Evolutionary conservation across 92 coral and sea anemone species (phyloP).

Genomic region (Epizoanthus rinbou): DNA sequence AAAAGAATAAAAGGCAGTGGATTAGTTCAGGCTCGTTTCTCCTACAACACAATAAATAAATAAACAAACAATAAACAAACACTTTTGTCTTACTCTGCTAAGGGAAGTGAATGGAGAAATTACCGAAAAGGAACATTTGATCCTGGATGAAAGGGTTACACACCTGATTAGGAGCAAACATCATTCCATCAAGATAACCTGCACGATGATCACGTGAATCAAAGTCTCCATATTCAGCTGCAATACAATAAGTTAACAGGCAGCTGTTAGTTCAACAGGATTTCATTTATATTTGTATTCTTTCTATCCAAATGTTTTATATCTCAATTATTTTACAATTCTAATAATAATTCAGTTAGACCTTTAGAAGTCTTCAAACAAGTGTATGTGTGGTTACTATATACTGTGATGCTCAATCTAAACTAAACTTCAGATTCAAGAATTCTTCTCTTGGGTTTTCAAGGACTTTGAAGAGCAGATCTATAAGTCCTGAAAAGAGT

Average conservation of each 20-base stretch:
- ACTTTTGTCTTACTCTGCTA: no score
- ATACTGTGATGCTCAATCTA: not conserved
- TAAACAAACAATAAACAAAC: no score
- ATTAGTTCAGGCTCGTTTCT: no score
- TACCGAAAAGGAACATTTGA: no score
- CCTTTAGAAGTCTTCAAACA: not conserved
- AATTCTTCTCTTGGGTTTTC: no score
- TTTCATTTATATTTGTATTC: not conserved
- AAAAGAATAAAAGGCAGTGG: not conserved
- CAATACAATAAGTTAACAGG: not conserved
- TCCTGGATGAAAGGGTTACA: not conserved
- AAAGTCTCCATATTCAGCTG: constrained; percentile 94
- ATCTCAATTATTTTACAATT: no score
- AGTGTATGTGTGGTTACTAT: not conserved
- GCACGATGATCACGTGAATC: constrained; percentile 87
- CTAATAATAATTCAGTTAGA: not conserved
- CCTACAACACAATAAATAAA: no score
- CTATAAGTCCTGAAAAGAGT: no score
- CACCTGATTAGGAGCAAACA: constrained; percentile 97
- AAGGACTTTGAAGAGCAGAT: no score
- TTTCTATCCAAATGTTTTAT: not conserved
- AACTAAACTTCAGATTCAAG: not conserved
- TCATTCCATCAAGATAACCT: constrained; percentile 91
- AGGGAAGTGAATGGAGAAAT: no score
- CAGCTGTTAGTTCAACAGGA: not conserved